Conservation (phyloP, 2,113 vertebrate species). For the Pollimyrus isidori region DNA sequence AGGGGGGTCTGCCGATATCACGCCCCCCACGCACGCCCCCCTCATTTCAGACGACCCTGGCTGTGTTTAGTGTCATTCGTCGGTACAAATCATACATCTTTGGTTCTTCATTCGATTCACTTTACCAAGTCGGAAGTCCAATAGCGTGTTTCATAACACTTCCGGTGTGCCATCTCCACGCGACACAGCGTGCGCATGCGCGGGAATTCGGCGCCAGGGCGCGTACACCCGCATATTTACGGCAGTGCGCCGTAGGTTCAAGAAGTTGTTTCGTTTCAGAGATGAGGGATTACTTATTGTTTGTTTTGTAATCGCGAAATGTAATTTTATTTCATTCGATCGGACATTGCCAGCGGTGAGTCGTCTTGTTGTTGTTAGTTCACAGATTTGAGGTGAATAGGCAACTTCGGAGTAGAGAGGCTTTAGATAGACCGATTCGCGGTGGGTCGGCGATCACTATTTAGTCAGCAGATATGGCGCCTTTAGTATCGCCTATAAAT, state of each 20-base stretch:
- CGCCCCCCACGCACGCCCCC: no score
- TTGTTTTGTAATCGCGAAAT: neutral
- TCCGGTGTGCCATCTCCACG: neutral
- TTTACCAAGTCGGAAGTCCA: neutral
- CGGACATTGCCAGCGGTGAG: neutral
- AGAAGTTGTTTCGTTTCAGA: neutral
- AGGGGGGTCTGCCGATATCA: no score
- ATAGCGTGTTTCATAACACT: neutral
- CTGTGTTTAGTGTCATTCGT: neutral
- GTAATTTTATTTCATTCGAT: neutral
- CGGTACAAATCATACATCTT: neutral
- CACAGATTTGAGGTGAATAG: neutral
- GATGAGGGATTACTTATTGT: neutral
- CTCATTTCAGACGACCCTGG: neutral
- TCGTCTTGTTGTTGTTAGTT: neutral
- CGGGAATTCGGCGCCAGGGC: neutral
- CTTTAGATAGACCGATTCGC: neutral
- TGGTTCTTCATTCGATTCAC: neutral
- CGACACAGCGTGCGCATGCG: neutral
- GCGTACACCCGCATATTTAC: neutral
- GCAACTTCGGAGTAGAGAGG: neutral
- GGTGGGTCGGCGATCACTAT: neutral
- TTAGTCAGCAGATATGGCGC: neutral
- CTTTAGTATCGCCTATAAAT: neutral
- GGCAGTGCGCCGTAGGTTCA: neutral